Percentiles rank a stretch among this genome's conserved stretches.
Conservation (phyloP, 2,113 vertebrate genomes). For the Osmerus mordax region DNA sequence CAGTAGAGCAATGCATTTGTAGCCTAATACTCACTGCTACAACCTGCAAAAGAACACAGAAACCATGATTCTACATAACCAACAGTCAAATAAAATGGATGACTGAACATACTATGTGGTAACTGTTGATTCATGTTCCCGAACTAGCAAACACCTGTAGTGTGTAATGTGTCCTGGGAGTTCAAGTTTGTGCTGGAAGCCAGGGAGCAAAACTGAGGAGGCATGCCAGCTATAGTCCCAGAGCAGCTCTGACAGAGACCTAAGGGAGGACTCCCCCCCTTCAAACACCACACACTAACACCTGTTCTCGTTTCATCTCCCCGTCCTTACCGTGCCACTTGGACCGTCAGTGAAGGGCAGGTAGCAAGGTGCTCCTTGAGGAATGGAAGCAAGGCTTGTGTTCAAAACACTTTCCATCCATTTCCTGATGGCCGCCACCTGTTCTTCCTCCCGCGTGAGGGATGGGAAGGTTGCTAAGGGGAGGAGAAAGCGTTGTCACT, state of each 20-base stretch:
- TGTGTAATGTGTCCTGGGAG: no score
- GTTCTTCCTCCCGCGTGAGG: constrained; percentile 54
- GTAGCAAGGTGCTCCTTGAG: constrained; percentile 64
- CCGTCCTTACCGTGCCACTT: constrained; percentile 55
- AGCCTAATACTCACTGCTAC: no score
- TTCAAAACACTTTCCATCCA: constrained; percentile 65
- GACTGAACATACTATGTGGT: no score
- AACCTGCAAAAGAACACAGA: no score
- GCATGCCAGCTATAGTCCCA: constrained; percentile 7
- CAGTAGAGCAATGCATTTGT: neutral
- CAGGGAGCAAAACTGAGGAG: neutral
- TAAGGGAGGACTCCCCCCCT: constrained; percentile 44
- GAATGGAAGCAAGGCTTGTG: constrained; percentile 60
- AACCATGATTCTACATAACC: no score
- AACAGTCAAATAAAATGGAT: no score
- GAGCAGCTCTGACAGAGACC: constrained; percentile 37
- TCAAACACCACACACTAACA: constrained; percentile 59
- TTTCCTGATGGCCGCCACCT: constrained; percentile 73
- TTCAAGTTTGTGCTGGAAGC: neutral
- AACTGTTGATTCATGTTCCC: no score
- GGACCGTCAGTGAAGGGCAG: constrained; percentile 63
- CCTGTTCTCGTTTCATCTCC: constrained; percentile 67
- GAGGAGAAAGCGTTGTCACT: constrained; percentile 49
- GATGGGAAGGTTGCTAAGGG: constrained; percentile 49
- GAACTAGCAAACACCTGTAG: no score